phyloP scores from a whole-genome alignment of 1,140 invertebrate genomes.

The Lordiphosa collinella region DNA sequence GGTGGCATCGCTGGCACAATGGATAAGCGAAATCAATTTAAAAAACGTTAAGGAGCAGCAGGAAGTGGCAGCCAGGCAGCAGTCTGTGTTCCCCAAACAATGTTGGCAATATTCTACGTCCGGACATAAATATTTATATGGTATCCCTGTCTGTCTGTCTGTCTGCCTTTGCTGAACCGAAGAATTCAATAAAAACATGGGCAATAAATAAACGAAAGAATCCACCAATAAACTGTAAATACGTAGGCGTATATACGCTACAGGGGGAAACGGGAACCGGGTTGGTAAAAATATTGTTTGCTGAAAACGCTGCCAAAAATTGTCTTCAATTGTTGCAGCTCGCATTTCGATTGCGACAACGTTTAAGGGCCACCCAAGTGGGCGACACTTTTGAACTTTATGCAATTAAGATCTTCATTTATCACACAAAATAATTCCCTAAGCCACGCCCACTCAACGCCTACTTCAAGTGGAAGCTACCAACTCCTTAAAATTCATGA shows the following conservation, averaged over 20 bases:
- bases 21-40: constrained; percentile 69
- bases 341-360: too few relatives aligned
- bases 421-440: constrained; percentile 65
- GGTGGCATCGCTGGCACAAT: constrained; percentile 42
- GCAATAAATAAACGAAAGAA: constrained; percentile 60
- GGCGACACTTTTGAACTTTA: constrained; percentile 18
- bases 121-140: constrained; percentile 72
- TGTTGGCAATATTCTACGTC: constrained; percentile 62
- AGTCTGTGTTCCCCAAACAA: constrained; percentile 25
- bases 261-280: background rate
- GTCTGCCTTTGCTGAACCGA: constrained; percentile 21
- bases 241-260: constrained; percentile 43
- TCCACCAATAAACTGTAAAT: constrained; percentile 31
- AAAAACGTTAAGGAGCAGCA: constrained; percentile 51
- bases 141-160: constrained; percentile 30
- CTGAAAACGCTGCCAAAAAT: background rate
- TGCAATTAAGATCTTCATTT: constrained; percentile 68
- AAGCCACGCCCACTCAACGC: constrained; percentile 29
- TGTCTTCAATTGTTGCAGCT: background rate
- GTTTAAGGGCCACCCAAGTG: too few relatives aligned
- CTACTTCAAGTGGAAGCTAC: constrained; percentile 1
- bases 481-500: constrained; percentile 73
- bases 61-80: constrained; percentile 4
- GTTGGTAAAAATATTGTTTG: constrained; percentile 2
- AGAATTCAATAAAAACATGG: constrained; percentile 76